Evolutionary conservation across 2,888 invertebrate genomes (phyloP), one percentile per base, ranked within the genome.

Genomic region (Colletes collaris): DNA sequence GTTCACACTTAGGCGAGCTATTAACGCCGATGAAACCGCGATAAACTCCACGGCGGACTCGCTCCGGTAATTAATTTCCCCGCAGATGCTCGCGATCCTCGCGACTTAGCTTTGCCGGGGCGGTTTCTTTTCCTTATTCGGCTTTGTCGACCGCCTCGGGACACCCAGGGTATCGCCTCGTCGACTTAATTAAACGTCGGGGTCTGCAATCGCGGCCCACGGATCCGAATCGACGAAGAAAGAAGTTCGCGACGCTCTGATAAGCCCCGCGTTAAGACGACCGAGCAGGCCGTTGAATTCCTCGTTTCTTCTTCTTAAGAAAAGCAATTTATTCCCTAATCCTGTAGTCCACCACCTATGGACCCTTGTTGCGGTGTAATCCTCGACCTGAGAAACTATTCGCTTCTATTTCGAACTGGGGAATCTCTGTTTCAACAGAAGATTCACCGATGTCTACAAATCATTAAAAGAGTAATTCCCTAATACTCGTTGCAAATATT

Each of bases 141-240:
- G 65, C 72, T 65, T 55, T 50, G 72, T 72, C 76, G 40, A 60
- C 65, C 60, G 76, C 49, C 72, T 35, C 60, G 72, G 49, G 72
- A 46, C 76, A 64, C 58, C 60, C 55, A 4, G 16, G 19, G 74
- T 58, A 63, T 63, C 74, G 69, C 10, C 27, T 46, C 55, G 77
- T 40, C 74, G 74, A 59, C 68, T 77, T 68, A 74, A 77, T 77
- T 77, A 77, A 77, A 77, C 77, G 77, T 77, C 74, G 67, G 37
- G 49, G 11, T 0, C 5, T 66, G 56, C 13, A 46, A 67, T 67
- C 46, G 56, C 50, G 50, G 46, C 1, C 49, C 65, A 16, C 58
- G 58, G 46, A 16, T 63, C 55, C 4, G 44, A 55, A 76, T 71
- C 60, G 64, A 13, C 46, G 49, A 55, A n/a, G 62, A 55, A 56